Conservation (phyloP, 2,113 vertebrate species). For the Protobothrops flavoviridis region DNA sequence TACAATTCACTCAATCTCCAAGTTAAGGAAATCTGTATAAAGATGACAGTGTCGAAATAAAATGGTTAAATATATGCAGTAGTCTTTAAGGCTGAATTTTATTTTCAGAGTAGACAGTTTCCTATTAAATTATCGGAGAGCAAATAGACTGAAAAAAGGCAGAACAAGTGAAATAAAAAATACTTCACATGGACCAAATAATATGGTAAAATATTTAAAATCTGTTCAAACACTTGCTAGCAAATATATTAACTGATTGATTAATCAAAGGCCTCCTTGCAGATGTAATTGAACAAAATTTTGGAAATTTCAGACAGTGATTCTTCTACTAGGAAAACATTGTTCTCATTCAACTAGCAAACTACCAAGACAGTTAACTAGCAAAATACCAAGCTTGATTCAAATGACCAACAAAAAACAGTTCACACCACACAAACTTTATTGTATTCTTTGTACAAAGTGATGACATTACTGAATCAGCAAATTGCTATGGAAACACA, state of each 20-base stretch:
- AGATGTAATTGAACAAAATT: neutral
- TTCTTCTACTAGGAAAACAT: neutral
- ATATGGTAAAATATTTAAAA: neutral
- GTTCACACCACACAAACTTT: no score
- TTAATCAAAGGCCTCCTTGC: neutral
- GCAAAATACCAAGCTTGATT: neutral
- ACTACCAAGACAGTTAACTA: neutral
- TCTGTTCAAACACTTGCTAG: neutral
- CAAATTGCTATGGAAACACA: no score
- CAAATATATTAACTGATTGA: neutral
- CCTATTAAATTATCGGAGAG: neutral
- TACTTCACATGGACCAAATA: neutral
- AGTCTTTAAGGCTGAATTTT: neutral
- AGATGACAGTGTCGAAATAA: neutral
- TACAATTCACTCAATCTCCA: neutral
- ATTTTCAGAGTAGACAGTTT: slow-evolving; percentile 5
- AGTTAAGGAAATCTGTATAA: neutral
- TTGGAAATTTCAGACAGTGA: neutral
- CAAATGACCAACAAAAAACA: neutral
- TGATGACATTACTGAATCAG: no score
- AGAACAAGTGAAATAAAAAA: neutral
- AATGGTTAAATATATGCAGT: neutral
- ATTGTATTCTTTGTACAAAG: no score
- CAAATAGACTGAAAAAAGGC: neutral
- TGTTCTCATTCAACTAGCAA: neutral